Evolutionary conservation across 1,140 invertebrate genomes (phyloP), one percentile per base, ranked within the genome.

Genomic region (Drosophila ambigua): DNA sequence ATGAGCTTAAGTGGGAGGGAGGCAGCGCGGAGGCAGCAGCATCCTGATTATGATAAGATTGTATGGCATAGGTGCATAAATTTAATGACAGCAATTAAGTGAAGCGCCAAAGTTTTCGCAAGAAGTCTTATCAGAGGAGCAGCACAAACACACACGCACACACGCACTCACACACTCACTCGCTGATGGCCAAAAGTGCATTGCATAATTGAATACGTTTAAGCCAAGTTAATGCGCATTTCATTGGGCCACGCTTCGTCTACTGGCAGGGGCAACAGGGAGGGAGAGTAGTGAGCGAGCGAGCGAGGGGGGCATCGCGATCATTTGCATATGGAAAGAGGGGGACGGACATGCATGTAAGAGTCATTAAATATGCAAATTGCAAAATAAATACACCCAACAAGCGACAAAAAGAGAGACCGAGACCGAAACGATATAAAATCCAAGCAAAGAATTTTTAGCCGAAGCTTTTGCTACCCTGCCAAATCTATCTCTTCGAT

Each of bases 281-380:
- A 62, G 3, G 4, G 23, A 24, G 23, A 24, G 23, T 23, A 23
- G 23, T 2, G 23, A 23, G 23, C 23, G 23, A 24, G 23, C 20
- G 20, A 20, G 20, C 20, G 23, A 24, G 24, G 41, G 39, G 2
- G 28, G 45, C 41, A 31, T 41, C 46, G 31, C 16, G n/a, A 15
- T 43, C 24, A 63, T 69, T 55, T 74, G 60, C 57, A 67, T 71
- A 69, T 67, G 55, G 62, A 61, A 39, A 39, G 35, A 35, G 35
- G 44, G 61, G 31, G 31, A 76, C 15, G 74, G 54, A 77, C 72
- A 69, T 77, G 73, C 49, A 87, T 87, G 82, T 88, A 82, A 82
- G 62, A 79, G 79, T 83, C 79, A 87, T 87, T 87, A 87, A 88
- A 83, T 87, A 87, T 87, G 83, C 83, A 87, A 87, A 87, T 87